Evolutionary conservation across 2,888 invertebrate genomes (phyloP), one percentile per base, ranked within the genome.

Genomic region (Horisme vitalbata): DNA sequence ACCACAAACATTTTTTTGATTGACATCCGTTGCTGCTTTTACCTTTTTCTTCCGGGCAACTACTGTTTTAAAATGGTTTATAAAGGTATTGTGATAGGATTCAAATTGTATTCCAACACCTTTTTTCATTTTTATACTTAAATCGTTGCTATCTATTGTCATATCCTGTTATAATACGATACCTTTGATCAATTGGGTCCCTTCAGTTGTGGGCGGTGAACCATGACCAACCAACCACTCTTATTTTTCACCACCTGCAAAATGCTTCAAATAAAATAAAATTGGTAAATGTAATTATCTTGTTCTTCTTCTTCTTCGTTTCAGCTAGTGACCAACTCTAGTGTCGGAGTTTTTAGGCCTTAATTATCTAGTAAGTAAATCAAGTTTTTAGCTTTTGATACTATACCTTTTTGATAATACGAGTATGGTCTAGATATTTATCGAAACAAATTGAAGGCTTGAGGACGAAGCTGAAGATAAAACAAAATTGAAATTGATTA

Each of bases 121-220:
- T 26, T 20, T 14, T 9, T 4, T 27, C 26, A 63, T 68, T 75
- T 73, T 75, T 75, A 71, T 65, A 70, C 76, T 37, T 24, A 20
- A 28, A 80, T 83, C 76, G 78, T 77, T 69, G 72, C 75, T 76
- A 79, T 79, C 72, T 69, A 66, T 67, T 64, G 75, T 79, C 21
- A 39, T 55, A 83, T 87, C 88, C 88, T 85, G 87, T 87, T 85
- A 88, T 70, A 62, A 88, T 70, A 62, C 54, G 75, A 84, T 77
- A 83, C 73, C 57, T 52, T 44, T 35, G 44, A 56, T 56, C 52
- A 30, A 37, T 47, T 46, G 26, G 23, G 26, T 27, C 27, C n/a
- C n/a, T 30, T 9, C 9, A 27, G 28, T 26, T 56, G 61, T 68
- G 31, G 26, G 23, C 20, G 26, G 35, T 34, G 28, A 36, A 28